Base-by-base conservation (phyloP, 2,888 invertebrate genomes). In the Piscicola geometra region DNA sequence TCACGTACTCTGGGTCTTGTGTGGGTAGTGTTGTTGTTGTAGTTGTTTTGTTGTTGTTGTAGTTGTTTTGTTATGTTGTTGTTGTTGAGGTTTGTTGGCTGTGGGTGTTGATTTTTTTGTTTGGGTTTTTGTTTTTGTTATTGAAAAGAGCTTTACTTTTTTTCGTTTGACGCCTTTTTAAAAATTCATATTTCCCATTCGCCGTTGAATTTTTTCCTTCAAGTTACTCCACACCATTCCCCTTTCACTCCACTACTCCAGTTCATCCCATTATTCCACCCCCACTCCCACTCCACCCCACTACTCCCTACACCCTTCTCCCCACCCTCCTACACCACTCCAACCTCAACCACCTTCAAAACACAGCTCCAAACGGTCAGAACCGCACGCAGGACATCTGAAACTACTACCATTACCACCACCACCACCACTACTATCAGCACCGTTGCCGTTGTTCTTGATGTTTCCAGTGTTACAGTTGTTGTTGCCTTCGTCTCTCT, bases 321-420 rank as follows among this genome's bases (percentile, higher is more conserved):
- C 5, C 21, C 64, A 64, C 30, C 64, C 5, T 64, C 64, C 5
- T 64, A 5, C 3, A 28, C 64, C 3, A 3, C 64, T 5, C 64
- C n/a, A 64, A 3, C n/a, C n/a, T 9, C n/a, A 64, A 88, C n/a
- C 95, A 95, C 1, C 94, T 94, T 87, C 95, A 95, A 77, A 96
- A 94, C 86, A 95, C 94, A 1, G 94, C 93, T 86, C 95, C 95
- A 28, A 94, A 93, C 86, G 94, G 93, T 0, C 94, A 35, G 73
- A 73, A 3, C 64, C 94, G 86, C 96, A 97, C 86, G 95, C 95
- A 1, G 96, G 96, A 84, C 96, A 97, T n/a, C n/a, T 56, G 60
- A 56, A 56, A 21, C 5, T 3, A 21, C n/a, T 25, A 5, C n/a
- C 60, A 15, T 41, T 15, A 15, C 41, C 41, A 41, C 41, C 41